Evolutionary conservation across 2,797 vertebrate genomes (phyloP).

Genomic region (Tympanoctomys barrerae): DNA sequence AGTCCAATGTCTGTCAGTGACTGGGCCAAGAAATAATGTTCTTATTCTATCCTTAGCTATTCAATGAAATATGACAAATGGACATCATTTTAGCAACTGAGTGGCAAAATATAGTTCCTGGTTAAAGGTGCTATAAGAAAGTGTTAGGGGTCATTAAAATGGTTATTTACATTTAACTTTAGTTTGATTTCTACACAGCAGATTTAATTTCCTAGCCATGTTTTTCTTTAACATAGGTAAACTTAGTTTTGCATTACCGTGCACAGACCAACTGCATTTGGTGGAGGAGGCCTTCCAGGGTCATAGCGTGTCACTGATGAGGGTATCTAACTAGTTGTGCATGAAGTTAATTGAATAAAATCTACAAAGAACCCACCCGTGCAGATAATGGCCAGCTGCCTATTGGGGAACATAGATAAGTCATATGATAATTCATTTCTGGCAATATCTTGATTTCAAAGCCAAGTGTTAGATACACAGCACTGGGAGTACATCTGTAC

Average conservation of each 20-base stretch:
- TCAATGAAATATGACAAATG: not conserved
- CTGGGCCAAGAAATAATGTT: not conserved
- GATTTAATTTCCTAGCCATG: constrained; percentile 74
- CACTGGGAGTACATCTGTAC: not conserved
- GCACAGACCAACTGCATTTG: constrained; percentile 49
- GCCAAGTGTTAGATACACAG: not conserved
- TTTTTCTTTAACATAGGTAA: constrained; percentile 71
- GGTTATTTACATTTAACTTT: constrained; percentile 61
- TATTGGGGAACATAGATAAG: constrained; percentile 33
- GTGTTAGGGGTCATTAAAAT: constrained; percentile 46
- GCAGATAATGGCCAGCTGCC: constrained; percentile 58
- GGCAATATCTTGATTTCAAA: constrained; percentile 54
- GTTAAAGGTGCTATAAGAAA: constrained; percentile 8
- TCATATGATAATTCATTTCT: constrained; percentile 50
- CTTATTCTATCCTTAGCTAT: not conserved
- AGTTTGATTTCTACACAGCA: constrained; percentile 54
- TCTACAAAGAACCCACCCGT: constrained; percentile 55
- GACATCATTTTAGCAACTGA: not conserved
- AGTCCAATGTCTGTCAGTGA: constrained; percentile 14
- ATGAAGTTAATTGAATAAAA: constrained; percentile 65
- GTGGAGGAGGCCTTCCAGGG: constrained; percentile 56
- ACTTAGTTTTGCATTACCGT: constrained; percentile 66
- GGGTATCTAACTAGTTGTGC: constrained; percentile 66
- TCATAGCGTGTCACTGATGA: constrained; percentile 63
- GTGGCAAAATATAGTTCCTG: constrained; percentile 2